These are phyloP conservation scores for Mugil cephalus DNA, from an alignment of 2,113 vertebrate genomes.

Conservation along the genomic window DNA sequence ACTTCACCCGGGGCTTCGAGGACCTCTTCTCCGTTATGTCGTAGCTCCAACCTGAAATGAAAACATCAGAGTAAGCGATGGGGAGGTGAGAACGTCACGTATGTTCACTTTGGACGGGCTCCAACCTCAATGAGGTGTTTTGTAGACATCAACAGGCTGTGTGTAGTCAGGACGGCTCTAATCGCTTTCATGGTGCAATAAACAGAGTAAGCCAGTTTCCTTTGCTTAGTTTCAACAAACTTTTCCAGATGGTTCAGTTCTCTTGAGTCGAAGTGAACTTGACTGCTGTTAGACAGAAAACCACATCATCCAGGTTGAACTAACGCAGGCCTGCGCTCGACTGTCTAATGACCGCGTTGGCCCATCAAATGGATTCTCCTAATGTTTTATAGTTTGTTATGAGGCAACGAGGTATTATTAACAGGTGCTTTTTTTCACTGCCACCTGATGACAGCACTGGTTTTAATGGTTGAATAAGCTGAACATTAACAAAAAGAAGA, in stretches of 20 bases:
- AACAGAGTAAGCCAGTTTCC: constrained; percentile 69
- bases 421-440: constrained; percentile 6
- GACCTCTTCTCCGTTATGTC: constrained; percentile 91
- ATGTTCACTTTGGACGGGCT: constrained; percentile 61
- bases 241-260: constrained; percentile 66
- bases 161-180: constrained; percentile 67
- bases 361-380: not conserved
- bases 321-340: not conserved
- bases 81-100: constrained; percentile 28
- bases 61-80: constrained; percentile 68
- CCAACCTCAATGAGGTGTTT: constrained; percentile 76
- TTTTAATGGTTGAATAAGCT: too few relatives aligned
- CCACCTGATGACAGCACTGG: not conserved
- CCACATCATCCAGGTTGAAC: not conserved
- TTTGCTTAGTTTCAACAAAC: constrained; percentile 73
- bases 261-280: constrained; percentile 34
- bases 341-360: constrained; percentile 1
- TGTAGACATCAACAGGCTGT: constrained; percentile 69
- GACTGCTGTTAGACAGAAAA: constrained; percentile 8
- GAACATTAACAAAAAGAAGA: too few relatives aligned
- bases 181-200: constrained; percentile 73
- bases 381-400: constrained; percentile 18
- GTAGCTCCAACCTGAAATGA: constrained; percentile 93
- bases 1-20: constrained; percentile 94
- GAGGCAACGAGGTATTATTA: constrained; percentile 16